Evolutionary conservation across 1,140 invertebrate genomes (phyloP).

Genomic region (Drosophila subpulchrella): DNA sequence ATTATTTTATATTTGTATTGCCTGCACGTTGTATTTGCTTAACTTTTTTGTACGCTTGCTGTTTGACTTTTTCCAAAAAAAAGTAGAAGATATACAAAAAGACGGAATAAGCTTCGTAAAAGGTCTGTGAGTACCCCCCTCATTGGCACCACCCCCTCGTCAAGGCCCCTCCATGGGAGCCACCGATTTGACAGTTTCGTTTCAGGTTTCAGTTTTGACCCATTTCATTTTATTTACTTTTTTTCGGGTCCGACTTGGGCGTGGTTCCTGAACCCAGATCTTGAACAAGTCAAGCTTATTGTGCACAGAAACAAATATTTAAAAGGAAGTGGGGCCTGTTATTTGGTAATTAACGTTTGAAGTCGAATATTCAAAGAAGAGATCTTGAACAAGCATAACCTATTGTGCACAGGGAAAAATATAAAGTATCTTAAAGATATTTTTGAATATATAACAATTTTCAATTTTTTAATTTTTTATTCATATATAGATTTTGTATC

Average conservation of each 20-base stretch:
- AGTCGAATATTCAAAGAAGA: neutral
- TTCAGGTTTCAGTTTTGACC: slow-evolving; percentile 50
- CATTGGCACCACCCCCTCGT: slow-evolving; percentile 21
- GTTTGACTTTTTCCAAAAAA: slow-evolving; percentile 64
- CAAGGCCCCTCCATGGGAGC: slow-evolving; percentile 1
- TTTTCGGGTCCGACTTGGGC: slow-evolving; percentile 24
- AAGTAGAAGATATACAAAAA: slow-evolving; percentile 26
- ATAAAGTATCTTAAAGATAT: neutral
- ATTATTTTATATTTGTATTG: slow-evolving; percentile 80
- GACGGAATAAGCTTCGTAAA: slow-evolving; percentile 22
- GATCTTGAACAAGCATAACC: neutral
- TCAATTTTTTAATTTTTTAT: too few species aligned
- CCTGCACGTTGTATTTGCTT: slow-evolving; percentile 75
- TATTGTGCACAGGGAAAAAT: neutral
- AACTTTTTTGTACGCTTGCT: slow-evolving; percentile 64
- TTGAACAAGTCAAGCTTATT: slow-evolving; percentile 11
- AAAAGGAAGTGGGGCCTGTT: slow-evolving; percentile 8
- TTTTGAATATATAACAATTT: too few species aligned
- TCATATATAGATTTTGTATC: too few species aligned
- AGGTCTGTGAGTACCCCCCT: slow-evolving; percentile 7
- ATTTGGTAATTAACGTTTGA: slow-evolving; percentile 1
- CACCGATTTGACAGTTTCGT: slow-evolving; percentile 46
- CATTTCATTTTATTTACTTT: slow-evolving; percentile 27
- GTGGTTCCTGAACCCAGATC: slow-evolving; percentile 35
- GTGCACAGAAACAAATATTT: neutral